phyloP scores from a whole-genome alignment of 92 coral and sea anemone genomes.

The Epizoanthus scotinus region DNA sequence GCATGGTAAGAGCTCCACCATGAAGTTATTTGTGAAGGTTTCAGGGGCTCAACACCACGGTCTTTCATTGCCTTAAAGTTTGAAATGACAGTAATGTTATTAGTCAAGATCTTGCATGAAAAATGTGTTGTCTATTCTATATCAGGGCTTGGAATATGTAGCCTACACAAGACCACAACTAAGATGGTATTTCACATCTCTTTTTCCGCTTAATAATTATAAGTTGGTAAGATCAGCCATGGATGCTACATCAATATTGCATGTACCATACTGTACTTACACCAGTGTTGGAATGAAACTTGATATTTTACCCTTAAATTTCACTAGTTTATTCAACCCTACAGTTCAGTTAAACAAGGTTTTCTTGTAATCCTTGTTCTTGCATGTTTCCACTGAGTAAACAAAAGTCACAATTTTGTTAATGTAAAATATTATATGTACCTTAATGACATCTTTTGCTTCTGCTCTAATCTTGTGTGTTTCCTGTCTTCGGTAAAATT shows the following conservation, averaged over 20 bases:
- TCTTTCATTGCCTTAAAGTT: constrained; percentile 28
- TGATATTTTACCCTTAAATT: too few relatives aligned
- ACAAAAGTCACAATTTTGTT: too few relatives aligned
- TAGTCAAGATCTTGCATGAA: too few relatives aligned
- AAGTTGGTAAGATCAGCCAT: too few relatives aligned
- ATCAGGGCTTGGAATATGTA: too few relatives aligned
- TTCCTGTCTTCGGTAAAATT: constrained; percentile 53
- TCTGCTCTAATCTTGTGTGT: constrained; percentile 43
- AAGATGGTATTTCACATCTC: background rate
- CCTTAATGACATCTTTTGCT: constrained; percentile 42
- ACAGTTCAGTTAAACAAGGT: too few relatives aligned
- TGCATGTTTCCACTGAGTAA: too few relatives aligned
- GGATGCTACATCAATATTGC: background rate
- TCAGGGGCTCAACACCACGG: constrained; percentile 46
- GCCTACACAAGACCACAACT: background rate
- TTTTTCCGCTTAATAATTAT: too few relatives aligned
- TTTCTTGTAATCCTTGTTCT: too few relatives aligned
- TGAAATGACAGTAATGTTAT: background rate
- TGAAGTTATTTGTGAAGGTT: constrained; percentile 37
- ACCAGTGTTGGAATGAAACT: too few relatives aligned
- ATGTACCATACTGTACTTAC: background rate
- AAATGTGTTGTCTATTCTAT: background rate
- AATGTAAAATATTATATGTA: background rate
- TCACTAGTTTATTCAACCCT: too few relatives aligned
- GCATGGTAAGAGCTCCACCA: constrained; percentile 57